phyloP scores from a whole-genome alignment of 2,888 invertebrate species.

The Stenolophus ochropezus region DNA sequence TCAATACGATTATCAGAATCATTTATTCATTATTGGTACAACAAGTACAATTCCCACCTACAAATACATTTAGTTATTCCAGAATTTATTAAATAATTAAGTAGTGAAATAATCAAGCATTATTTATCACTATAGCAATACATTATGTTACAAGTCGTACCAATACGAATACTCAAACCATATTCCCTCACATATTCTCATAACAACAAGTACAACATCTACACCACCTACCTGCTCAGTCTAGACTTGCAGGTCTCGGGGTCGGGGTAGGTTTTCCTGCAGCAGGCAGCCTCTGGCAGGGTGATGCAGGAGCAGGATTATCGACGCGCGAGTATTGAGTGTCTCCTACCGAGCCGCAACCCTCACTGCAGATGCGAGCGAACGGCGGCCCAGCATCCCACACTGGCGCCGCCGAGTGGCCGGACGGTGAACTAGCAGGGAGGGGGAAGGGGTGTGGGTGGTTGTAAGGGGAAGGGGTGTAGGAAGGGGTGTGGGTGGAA shows the following conservation, averaged over 20 bases:
- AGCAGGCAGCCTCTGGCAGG: background rate
- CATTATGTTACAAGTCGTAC: no score
- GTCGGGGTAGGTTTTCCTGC: constrained; percentile 2
- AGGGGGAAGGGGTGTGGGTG: background rate
- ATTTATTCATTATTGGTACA: no score
- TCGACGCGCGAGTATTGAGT: constrained; percentile 50
- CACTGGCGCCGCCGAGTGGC: constrained; percentile 21
- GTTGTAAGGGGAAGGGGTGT: background rate
- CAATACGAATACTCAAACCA: no score
- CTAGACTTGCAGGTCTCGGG: background rate
- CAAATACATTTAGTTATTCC: no score
- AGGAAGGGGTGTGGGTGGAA: background rate
- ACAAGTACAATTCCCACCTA: no score
- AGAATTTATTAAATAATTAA: no score
- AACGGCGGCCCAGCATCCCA: constrained; percentile 51
- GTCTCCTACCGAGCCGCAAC: constrained; percentile 66
- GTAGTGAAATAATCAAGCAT: no score
- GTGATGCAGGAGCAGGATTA: background rate
- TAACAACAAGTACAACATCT: no score
- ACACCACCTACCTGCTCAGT: background rate
- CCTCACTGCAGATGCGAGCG: constrained; percentile 68
- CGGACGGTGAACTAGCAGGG: background rate
- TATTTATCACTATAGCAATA: no score
- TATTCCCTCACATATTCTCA: no score
- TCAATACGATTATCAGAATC: no score